Evolutionary conservation across 2,888 invertebrate genomes (phyloP).

Genomic region (Metopia argyrocephala): DNA sequence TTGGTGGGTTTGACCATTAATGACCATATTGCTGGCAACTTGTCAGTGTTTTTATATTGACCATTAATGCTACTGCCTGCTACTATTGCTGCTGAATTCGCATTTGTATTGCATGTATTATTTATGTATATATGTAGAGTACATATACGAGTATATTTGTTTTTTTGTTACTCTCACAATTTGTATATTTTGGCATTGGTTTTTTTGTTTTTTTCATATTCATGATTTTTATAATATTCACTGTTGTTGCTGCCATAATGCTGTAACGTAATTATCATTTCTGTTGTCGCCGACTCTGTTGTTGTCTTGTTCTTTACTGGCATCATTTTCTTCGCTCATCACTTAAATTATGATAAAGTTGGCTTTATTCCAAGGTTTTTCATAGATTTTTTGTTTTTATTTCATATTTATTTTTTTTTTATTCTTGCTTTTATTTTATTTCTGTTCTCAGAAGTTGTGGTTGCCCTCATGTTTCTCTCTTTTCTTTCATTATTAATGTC

Average conservation of each 20-base stretch:
- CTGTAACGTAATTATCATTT: background rate
- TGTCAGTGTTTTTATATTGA: background rate
- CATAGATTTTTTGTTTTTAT: constrained; percentile 16
- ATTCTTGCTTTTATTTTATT: no score
- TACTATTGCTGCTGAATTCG: constrained; percentile 14
- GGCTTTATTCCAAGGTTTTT: constrained; percentile 66
- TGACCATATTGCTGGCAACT: constrained; percentile 11
- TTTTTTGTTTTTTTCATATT: background rate
- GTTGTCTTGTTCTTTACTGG: background rate
- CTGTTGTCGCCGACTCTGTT: background rate
- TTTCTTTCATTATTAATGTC: constrained; percentile 7
- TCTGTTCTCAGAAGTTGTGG: no score
- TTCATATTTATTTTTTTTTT: no score
- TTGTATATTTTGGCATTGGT: background rate
- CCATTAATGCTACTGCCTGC: constrained; percentile 2
- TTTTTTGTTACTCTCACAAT: no score
- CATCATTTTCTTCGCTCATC: constrained; percentile 36
- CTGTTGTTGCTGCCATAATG: no score
- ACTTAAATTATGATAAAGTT: constrained; percentile 63
- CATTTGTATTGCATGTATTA: constrained; percentile 1
- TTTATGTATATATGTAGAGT: no score
- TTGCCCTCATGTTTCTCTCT: background rate
- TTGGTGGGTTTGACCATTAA: background rate
- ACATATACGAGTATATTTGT: no score
- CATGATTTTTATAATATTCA: background rate